Percentiles rank a stretch among this genome's conserved stretches.
These are phyloP conservation scores for Netelia melanura DNA, from an alignment of 2,888 invertebrate genomes.

Conservation along the genomic window DNA sequence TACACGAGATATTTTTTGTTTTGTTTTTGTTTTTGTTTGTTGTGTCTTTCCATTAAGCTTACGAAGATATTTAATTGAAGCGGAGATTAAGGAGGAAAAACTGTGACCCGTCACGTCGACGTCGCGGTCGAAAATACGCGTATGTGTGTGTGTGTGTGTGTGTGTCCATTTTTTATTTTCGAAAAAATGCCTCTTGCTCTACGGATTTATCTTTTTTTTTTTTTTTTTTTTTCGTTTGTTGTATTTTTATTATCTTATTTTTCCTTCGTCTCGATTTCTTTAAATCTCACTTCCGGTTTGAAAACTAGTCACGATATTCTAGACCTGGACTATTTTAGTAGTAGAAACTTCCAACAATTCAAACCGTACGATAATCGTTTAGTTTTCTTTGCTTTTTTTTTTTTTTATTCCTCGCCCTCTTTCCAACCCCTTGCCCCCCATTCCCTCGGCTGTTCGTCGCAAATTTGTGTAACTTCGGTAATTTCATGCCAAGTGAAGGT, in stretches of 20 bases:
- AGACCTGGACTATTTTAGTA: conserved; percentile 77
- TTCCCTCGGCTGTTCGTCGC: conserved; percentile 25
- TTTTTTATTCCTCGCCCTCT: conserved; percentile 11
- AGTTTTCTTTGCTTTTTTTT: conserved; percentile 17
- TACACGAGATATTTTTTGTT: conserved; percentile 81
- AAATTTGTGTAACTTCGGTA: conserved; percentile 37
- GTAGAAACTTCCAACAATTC: conserved; percentile 77
- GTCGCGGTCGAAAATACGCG: conserved; percentile 67
- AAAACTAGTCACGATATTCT: conserved; percentile 78
- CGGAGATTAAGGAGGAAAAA: conserved; percentile 80
- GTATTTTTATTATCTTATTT: conserved; percentile 20
- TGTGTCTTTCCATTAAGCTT: conserved; percentile 76
- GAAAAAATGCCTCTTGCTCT: conserved; percentile 35
- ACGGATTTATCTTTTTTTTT: conserved; percentile 2
- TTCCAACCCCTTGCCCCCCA: background rate
- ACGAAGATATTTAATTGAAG: conserved; percentile 81
- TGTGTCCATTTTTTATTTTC: background rate
- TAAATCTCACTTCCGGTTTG: conserved; percentile 67
- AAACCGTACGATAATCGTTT: conserved; percentile 51
- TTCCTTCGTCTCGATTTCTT: conserved; percentile 12
- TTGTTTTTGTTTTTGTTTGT: conserved; percentile 13
- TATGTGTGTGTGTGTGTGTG: conserved; percentile 21
- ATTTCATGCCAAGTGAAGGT: conserved; percentile 44
- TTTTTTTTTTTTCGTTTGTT: conserved; percentile 4
- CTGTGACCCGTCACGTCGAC: conserved; percentile 62